A percentile compares a stretch with the other conserved stretches of the same genome.
These are phyloP conservation scores for Psephotus haematonotus DNA, from an alignment of 2,113 vertebrate species.

Conservation along the genomic window DNA sequence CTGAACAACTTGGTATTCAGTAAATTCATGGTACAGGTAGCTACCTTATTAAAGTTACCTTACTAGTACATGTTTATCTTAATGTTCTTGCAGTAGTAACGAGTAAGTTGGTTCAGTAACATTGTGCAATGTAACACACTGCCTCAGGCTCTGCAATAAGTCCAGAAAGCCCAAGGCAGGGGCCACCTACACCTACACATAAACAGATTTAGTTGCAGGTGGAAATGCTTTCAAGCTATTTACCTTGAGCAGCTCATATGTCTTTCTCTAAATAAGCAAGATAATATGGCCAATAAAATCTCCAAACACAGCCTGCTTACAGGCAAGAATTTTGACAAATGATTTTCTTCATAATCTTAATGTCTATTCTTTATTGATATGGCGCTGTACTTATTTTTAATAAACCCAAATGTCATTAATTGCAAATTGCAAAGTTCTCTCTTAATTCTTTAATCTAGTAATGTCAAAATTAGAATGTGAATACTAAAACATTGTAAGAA, in stretches of 20 bases:
- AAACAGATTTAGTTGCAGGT: conserved; percentile 52
- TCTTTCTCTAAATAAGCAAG: conserved; percentile 37
- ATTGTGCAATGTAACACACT: conserved; percentile 7
- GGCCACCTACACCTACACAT: neutral
- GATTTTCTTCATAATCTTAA: neutral
- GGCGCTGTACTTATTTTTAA: conserved; percentile 10
- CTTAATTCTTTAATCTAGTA: neutral
- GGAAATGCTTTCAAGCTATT: conserved; percentile 64
- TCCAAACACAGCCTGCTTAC: neutral
- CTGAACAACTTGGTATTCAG: neutral
- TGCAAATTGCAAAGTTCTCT: conserved; percentile 6
- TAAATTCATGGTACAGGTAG: neutral
- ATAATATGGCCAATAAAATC: conserved; percentile 37
- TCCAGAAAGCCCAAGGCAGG: conserved; percentile 48
- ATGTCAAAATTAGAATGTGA: neutral
- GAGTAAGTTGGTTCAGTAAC: conserved; percentile 38
- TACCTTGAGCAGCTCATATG: conserved; percentile 46
- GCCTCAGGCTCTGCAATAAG: conserved; percentile 59
- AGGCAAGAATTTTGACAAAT: conserved; percentile 29
- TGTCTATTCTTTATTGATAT: conserved; percentile 36
- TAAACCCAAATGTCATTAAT: conserved; percentile 48
- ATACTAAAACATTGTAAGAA: neutral
- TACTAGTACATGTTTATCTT: neutral
- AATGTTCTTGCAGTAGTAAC: conserved; percentile 1
- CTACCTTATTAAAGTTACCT: conserved; percentile 31